Evolutionary conservation across 2,797 vertebrate species (phyloP).

Genomic region (Carcharodon carcharias): DNA sequence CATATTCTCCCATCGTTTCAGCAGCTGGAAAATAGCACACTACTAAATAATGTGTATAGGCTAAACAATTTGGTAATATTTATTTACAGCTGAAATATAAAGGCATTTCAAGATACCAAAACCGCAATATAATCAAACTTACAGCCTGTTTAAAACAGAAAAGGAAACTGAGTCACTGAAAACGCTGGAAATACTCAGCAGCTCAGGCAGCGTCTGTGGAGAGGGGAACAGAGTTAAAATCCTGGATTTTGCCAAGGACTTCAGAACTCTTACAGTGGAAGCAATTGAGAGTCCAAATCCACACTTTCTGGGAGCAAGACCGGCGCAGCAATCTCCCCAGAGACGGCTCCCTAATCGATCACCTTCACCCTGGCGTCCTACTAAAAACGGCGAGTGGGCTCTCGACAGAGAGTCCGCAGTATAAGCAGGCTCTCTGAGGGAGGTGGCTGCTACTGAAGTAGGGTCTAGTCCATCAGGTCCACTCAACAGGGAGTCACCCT

Average conservation of each 20-base stretch:
- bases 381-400: too few relatives aligned
- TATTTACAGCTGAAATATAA: not conserved
- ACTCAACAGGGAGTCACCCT: too few relatives aligned
- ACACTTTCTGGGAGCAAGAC: not conserved
- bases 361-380: too few relatives aligned
- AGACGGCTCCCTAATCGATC: too few relatives aligned
- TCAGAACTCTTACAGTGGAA: not conserved
- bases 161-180: not conserved
- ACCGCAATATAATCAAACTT: not conserved
- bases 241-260: too few relatives aligned
- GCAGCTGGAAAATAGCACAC: not conserved
- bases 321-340: too few relatives aligned
- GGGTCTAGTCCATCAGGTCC: too few relatives aligned
- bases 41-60: not conserved
- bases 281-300: too few relatives aligned
- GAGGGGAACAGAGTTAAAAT: not conserved
- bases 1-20: not conserved
- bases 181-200: not conserved
- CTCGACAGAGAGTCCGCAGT: too few relatives aligned
- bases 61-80: not conserved
- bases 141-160: not conserved
- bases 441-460: too few relatives aligned
- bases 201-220: not conserved
- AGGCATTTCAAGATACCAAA: not conserved
- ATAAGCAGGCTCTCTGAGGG: too few relatives aligned